A percentile compares a stretch with the other conserved stretches of the same genome.
Conservation (phyloP, 1,140 invertebrate species). For the Penaeus chinensis region DNA sequence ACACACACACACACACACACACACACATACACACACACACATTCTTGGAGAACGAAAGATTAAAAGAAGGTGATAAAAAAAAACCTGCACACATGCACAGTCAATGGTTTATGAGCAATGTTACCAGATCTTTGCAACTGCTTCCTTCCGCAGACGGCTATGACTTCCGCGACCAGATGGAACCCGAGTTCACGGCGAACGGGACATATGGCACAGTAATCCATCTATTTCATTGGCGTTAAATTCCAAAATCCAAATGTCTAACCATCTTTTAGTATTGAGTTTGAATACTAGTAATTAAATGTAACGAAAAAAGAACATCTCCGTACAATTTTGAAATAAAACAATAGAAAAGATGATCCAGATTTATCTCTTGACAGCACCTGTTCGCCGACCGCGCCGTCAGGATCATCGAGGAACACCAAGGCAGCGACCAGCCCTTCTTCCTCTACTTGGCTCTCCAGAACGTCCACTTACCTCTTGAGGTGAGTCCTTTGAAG, state of each 20-base stretch:
- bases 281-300: too few species aligned
- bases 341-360: too few species aligned
- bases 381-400: constrained; percentile 28
- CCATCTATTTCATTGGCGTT: too few species aligned
- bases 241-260: too few species aligned
- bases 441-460: constrained; percentile 67
- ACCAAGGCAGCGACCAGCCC: constrained; percentile 66
- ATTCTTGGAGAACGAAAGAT: too few species aligned
- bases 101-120: too few species aligned
- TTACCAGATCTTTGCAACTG: not conserved
- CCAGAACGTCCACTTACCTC: constrained; percentile 25
- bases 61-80: too few species aligned
- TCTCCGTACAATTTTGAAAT: not conserved
- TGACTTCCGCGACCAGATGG: constrained; percentile 2
- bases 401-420: constrained; percentile 58
- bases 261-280: too few species aligned
- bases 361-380: not conserved
- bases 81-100: too few species aligned
- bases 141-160: constrained; percentile 2
- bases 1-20: too few species aligned
- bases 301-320: not conserved
- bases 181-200: not conserved
- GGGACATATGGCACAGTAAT: not conserved
- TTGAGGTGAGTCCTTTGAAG: not conserved
- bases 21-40: too few species aligned